These are phyloP conservation scores for Ailurus styani DNA, from an alignment of 2,113 vertebrate species.

Conservation along the genomic window DNA sequence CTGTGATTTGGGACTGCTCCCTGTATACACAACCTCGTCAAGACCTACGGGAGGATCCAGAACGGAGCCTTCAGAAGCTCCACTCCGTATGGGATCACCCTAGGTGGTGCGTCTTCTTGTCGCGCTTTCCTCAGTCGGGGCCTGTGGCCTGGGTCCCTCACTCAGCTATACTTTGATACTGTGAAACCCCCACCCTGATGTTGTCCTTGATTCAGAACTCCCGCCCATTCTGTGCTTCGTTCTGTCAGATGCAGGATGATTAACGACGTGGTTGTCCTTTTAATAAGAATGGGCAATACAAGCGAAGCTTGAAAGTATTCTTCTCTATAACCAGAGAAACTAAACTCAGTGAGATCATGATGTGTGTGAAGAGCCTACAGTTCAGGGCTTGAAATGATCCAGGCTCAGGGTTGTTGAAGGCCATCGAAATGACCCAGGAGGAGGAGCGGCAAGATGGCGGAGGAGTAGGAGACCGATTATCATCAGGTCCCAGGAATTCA, in stretches of 20 bases:
- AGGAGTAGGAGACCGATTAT: no score
- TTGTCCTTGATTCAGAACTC: neutral
- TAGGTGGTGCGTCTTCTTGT: neutral
- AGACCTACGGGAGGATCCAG: neutral
- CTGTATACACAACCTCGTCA: neutral
- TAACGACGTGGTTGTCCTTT: neutral
- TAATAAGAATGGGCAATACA: neutral
- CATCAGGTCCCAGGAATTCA: no score
- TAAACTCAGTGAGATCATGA: neutral
- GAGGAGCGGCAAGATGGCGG: no score
- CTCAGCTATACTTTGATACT: neutral
- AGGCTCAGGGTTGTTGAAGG: neutral
- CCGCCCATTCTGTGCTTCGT: neutral
- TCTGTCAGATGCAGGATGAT: neutral
- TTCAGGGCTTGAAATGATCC: neutral
- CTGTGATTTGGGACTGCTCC: neutral
- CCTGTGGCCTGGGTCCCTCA: neutral
- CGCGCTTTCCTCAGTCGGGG: neutral
- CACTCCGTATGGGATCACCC: accelerated
- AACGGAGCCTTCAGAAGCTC: neutral
- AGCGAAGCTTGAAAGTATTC: neutral
- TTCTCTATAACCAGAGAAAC: neutral
- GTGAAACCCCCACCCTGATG: neutral
- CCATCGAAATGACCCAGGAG: no score
- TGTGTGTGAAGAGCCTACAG: neutral